Evolutionary conservation across 1,140 invertebrate species (phyloP).

Genomic region (Chymomyza costata): DNA sequence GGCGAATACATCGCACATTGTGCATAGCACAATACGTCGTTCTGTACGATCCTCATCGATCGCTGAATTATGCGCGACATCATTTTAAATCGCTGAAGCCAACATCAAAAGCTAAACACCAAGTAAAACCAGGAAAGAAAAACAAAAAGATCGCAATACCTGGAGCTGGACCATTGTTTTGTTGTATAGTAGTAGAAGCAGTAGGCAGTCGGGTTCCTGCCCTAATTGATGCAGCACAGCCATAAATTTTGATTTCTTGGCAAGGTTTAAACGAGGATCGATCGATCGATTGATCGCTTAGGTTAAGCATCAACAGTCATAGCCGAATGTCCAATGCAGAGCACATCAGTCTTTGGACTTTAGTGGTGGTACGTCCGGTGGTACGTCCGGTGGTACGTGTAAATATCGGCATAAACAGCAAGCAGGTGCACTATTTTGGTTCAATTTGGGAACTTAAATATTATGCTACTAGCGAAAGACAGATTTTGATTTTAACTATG

Average conservation of each 20-base stretch:
- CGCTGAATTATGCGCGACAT: conserved; percentile 72
- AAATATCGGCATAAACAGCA: no score
- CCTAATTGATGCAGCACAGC: conserved; percentile 69
- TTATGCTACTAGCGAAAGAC: no score
- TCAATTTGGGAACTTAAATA: no score
- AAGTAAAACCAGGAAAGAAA: conserved; percentile 29
- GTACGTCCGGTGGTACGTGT: no score
- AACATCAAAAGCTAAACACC: conserved; percentile 69
- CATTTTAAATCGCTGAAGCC: conserved; percentile 71
- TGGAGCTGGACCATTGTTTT: conserved; percentile 47
- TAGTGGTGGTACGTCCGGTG: no score
- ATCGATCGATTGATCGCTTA: no score
- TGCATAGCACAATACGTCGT: conserved; percentile 14
- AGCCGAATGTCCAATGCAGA: not conserved
- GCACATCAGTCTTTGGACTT: conserved; percentile 2
- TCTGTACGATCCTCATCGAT: conserved; percentile 31
- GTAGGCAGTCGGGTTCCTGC: conserved; percentile 31
- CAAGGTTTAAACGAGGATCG: conserved; percentile 4
- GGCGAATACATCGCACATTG: conserved; percentile 37
- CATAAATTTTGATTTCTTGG: conserved; percentile 57
- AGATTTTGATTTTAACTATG: no score
- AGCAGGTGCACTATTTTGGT: no score
- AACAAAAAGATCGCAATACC: no score
- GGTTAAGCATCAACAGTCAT: no score
- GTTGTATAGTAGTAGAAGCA: conserved; percentile 28